These are phyloP conservation scores for Aelia acuminata DNA, from an alignment of 2,888 invertebrate species.

Conservation along the genomic window DNA sequence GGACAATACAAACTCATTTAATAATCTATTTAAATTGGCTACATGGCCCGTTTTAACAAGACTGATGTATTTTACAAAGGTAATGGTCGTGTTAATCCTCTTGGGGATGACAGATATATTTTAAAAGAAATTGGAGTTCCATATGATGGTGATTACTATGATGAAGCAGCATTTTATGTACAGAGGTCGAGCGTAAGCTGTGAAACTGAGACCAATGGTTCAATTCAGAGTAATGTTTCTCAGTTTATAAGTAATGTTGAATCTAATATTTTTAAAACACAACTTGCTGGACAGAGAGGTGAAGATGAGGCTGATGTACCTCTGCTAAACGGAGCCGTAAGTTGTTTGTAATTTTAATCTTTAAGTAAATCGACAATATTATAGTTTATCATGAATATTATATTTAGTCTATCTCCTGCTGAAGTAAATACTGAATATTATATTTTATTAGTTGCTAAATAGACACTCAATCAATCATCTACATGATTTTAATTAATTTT, in stretches of 20 bases:
- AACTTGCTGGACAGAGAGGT: constrained; percentile 35
- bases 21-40: constrained; percentile 36
- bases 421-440: too few species aligned
- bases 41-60: constrained; percentile 53
- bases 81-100: constrained; percentile 58
- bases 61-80: constrained; percentile 53
- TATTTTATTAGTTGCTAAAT: too few species aligned
- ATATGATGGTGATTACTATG: constrained; percentile 56
- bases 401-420: too few species aligned
- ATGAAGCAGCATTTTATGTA: constrained; percentile 60
- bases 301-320: constrained; percentile 65
- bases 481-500: too few species aligned
- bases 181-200: constrained; percentile 54
- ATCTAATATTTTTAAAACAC: constrained; percentile 57
- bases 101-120: constrained; percentile 59
- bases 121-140: constrained; percentile 54
- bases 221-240: constrained; percentile 48
- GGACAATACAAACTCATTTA: background rate
- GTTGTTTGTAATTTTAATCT: constrained; percentile 12
- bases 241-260: constrained; percentile 58
- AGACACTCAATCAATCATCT: too few species aligned
- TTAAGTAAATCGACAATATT: too few species aligned
- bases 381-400: too few species aligned
- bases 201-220: constrained; percentile 56
- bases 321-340: constrained; percentile 64